Percentiles rank a stretch among this genome's conserved stretches.
Evolutionary conservation across 1,140 invertebrate genomes (phyloP).

Genomic region (Agrypnia vestita): DNA sequence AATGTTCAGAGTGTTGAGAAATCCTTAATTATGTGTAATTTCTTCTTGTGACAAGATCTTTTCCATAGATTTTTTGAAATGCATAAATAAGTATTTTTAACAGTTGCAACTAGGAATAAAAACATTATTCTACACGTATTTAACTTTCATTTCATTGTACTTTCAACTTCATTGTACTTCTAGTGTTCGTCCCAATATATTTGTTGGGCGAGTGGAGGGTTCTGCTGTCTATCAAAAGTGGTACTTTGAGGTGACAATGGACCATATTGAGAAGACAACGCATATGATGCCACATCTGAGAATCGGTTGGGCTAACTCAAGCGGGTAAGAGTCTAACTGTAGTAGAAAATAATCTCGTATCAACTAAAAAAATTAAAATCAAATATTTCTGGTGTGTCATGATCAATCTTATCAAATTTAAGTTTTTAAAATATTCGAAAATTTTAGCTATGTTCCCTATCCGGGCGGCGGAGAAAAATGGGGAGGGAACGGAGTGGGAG

Average conservation of each 20-base stretch:
- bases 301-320: constrained; percentile 98
- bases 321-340: constrained; percentile 75
- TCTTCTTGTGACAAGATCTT: too few species aligned
- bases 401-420: too few species aligned
- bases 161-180: too few species aligned
- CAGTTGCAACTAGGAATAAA: too few species aligned
- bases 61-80: too few species aligned
- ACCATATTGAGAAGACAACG: constrained; percentile 96
- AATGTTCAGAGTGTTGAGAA: too few species aligned
- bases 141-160: constrained; percentile 31
- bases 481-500: constrained; percentile 98
- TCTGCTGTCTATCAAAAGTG: constrained; percentile 98
- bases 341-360: background rate
- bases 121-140: too few species aligned
- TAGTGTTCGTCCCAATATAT: constrained; percentile 98
- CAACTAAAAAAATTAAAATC: background rate
- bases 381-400: too few species aligned
- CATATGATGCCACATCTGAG: constrained; percentile 95
- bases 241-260: constrained; percentile 99
- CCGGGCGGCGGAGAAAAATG: constrained; percentile 98
- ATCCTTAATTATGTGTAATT: too few species aligned
- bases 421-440: too few species aligned
- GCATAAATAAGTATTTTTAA: too few species aligned
- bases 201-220: constrained; percentile 96
- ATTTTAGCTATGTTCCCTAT: constrained; percentile 89